These are phyloP conservation scores for Euphonia xanthogaster DNA, from an alignment of 2,797 vertebrate genomes.

Conservation along the genomic window DNA sequence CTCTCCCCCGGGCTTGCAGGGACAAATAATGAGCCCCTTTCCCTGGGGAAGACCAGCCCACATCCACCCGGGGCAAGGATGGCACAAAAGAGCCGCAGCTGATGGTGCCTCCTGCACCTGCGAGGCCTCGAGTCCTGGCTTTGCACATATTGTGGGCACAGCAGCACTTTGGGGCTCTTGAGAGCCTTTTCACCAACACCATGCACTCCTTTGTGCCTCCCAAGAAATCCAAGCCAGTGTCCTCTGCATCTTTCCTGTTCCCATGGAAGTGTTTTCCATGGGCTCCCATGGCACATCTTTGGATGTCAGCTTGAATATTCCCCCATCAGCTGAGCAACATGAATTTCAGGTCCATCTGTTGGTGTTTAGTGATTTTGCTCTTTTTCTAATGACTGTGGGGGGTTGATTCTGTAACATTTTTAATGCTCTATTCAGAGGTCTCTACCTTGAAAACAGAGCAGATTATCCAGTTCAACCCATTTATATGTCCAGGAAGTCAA, in stretches of 20 bases:
- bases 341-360: not conserved
- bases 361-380: not conserved
- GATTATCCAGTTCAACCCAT: not conserved
- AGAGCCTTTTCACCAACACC: not conserved
- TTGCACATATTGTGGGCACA: not conserved
- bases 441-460: not conserved
- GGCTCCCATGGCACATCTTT: not conserved
- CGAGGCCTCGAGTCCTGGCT: accelerated
- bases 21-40: not conserved
- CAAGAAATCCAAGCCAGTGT: not conserved
- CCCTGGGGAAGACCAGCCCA: not conserved
- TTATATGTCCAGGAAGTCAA: not conserved
- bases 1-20: not conserved
- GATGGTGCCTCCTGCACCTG: not conserved
- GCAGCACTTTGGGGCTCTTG: not conserved
- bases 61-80: not conserved
- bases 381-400: not conserved
- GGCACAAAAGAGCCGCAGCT: not conserved
- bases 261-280: accelerated
- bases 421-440: accelerated
- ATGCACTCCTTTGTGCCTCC: not conserved
- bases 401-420: not conserved
- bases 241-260: not conserved
- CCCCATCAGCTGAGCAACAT: not conserved
- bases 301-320: not conserved